phyloP scores from a whole-genome alignment of 1,140 invertebrate genomes.

The Drosophila mauritiana region DNA sequence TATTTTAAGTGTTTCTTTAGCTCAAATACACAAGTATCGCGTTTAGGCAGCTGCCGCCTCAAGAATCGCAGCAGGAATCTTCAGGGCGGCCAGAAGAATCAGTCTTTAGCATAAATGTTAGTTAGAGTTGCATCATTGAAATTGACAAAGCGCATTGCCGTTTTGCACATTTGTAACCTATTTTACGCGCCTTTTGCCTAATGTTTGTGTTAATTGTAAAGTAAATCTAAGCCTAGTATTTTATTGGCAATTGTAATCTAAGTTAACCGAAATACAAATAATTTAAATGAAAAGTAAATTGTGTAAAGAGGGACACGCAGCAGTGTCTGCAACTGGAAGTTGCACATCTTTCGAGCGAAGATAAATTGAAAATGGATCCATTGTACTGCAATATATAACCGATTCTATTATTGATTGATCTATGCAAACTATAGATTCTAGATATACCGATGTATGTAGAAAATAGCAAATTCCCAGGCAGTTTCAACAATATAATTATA shows the following conservation, averaged over 20 bases:
- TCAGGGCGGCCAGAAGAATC: conserved; percentile 50
- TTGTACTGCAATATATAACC: conserved; percentile 45
- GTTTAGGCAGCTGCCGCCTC: conserved; percentile 37
- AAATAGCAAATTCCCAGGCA: conserved; percentile 66
- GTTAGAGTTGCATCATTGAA: conserved; percentile 64
- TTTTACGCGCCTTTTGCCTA: conserved; percentile 60
- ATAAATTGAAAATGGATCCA: conserved; percentile 33
- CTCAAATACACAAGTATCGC: conserved; percentile 61
- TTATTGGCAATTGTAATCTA: conserved; percentile 56
- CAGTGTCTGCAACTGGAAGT: conserved; percentile 34
- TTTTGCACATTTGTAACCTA: conserved; percentile 64
- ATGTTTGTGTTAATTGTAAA: conserved; percentile 75
- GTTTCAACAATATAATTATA: conserved; percentile 46
- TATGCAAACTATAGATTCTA: conserved; percentile 43
- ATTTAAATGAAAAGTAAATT: conserved; percentile 41
- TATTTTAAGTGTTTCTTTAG: conserved; percentile 72
- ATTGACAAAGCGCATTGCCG: conserved; percentile 38
- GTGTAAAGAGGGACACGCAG: conserved; percentile 20
- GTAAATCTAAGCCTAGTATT: conserved; percentile 50
- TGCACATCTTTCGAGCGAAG: conserved; percentile 26
- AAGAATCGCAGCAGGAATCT: conserved; percentile 32
- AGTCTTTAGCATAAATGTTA: conserved; percentile 68
- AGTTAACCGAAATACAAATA: conserved; percentile 54
- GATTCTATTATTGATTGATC: conserved; percentile 57
- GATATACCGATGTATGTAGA: conserved; percentile 54